phyloP scores from a whole-genome alignment of 2,888 invertebrate genomes.

The Cerastis leucographa region DNA sequence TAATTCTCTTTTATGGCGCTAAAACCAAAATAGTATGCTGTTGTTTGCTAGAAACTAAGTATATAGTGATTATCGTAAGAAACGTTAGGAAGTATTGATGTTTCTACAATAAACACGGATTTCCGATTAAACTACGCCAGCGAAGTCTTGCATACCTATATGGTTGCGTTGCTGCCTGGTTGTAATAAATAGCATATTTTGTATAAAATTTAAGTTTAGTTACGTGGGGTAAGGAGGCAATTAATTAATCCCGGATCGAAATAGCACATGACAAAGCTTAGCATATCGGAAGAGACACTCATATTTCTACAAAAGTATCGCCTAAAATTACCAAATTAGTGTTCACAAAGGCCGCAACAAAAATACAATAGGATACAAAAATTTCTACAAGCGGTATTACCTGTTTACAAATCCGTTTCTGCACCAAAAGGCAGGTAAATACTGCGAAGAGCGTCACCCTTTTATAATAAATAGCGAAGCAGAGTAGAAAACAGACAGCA shows the following conservation, averaged over 20 bases:
- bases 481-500: conserved; percentile 47
- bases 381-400: conserved; percentile 31
- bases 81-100: neutral
- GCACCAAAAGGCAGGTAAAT: conserved; percentile 8
- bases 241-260: conserved; percentile 33
- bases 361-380: conserved; percentile 31
- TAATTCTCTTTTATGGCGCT: neutral
- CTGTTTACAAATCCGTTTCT: conserved; percentile 32
- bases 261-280: conserved; percentile 62
- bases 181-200: neutral
- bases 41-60: neutral
- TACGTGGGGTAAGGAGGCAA: conserved; percentile 39
- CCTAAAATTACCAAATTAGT: conserved; percentile 17
- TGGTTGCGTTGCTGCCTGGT: neutral
- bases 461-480: conserved; percentile 26
- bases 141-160: neutral
- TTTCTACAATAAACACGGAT: neutral
- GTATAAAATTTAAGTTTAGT: neutral
- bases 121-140: neutral
- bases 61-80: neutral
- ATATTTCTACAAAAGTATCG: conserved; percentile 19
- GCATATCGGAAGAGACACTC: conserved; percentile 43
- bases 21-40: neutral
- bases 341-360: conserved; percentile 40
- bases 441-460: conserved; percentile 15